phyloP scores from a whole-genome alignment of 2,888 invertebrate species.

The Unio delphinus region DNA sequence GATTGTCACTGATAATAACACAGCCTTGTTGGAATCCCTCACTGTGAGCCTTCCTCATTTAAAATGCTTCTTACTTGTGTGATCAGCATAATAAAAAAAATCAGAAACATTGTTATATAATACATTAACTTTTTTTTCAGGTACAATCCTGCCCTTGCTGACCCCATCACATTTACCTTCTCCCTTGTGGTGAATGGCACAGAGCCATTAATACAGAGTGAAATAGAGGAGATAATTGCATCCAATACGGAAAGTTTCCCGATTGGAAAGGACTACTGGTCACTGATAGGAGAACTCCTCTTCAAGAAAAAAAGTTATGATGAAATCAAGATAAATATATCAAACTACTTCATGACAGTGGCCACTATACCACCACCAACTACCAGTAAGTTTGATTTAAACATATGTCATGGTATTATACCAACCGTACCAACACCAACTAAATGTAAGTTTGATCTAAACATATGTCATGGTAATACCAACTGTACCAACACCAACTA shows the following conservation, averaged over 20 bases:
- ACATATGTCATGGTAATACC: no score
- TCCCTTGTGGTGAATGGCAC: constrained; percentile 45
- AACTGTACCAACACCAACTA: no score
- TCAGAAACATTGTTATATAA: no score
- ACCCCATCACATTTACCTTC: constrained; percentile 43
- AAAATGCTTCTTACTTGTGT: no score
- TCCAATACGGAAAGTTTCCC: constrained; percentile 19
- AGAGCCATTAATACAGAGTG: constrained; percentile 27
- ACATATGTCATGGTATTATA: no score
- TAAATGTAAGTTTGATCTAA: no score
- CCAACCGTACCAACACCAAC: no score
- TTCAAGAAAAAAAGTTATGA: constrained; percentile 4
- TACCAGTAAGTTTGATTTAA: constrained; percentile 20
- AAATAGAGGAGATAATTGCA: constrained; percentile 29
- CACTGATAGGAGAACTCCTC: constrained; percentile 22
- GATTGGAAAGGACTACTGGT: constrained; percentile 25
- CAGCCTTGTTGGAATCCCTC: no score
- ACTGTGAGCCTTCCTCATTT: no score
- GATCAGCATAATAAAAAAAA: no score
- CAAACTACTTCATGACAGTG: constrained; percentile 36
- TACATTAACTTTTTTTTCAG: constrained; percentile 8
- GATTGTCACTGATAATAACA: no score
- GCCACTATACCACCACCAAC: constrained; percentile 32
- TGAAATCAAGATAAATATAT: constrained; percentile 47
- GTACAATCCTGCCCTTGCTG: constrained; percentile 25